These are phyloP conservation scores for Drepana falcataria DNA, from an alignment of 2,888 invertebrate species.

Conservation along the genomic window DNA sequence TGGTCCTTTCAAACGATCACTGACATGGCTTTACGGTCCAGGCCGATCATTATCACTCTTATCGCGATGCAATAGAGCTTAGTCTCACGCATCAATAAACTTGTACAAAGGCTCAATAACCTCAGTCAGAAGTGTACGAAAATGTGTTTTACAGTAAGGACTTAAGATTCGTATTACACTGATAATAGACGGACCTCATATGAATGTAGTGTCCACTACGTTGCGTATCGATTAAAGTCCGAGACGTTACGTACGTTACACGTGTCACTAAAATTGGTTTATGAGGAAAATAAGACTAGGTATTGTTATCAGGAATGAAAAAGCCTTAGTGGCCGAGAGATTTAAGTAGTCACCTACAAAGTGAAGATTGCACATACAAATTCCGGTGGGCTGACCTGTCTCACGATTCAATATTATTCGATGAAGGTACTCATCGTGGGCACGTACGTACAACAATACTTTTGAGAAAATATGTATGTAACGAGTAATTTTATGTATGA, in stretches of 20 bases:
- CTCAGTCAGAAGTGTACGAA: neutral
- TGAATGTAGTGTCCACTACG: constrained; percentile 6
- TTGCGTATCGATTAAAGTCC: constrained; percentile 8
- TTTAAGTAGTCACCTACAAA: no score
- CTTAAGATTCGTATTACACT: constrained; percentile 11
- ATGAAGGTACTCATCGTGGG: no score
- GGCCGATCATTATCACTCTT: constrained; percentile 7
- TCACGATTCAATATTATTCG: no score
- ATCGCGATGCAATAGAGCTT: neutral
- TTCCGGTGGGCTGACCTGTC: no score
- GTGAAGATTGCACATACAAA: no score
- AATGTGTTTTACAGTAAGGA: constrained; percentile 12
- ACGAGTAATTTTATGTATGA: no score
- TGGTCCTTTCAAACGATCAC: constrained; percentile 57
- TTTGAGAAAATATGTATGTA: no score
- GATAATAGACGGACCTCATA: constrained; percentile 13
- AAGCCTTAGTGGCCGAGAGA: no score
- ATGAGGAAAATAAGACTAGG: neutral
- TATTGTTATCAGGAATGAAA: no score
- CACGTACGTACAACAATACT: no score
- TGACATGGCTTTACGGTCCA: constrained; percentile 11
- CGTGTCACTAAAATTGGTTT: neutral
- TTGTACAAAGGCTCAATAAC: constrained; percentile 7
- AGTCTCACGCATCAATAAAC: constrained; percentile 6
- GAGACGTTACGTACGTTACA: constrained; percentile 4